Conservation (phyloP, 1,140 invertebrate genomes). For the Drosophila paulistorum region DNA sequence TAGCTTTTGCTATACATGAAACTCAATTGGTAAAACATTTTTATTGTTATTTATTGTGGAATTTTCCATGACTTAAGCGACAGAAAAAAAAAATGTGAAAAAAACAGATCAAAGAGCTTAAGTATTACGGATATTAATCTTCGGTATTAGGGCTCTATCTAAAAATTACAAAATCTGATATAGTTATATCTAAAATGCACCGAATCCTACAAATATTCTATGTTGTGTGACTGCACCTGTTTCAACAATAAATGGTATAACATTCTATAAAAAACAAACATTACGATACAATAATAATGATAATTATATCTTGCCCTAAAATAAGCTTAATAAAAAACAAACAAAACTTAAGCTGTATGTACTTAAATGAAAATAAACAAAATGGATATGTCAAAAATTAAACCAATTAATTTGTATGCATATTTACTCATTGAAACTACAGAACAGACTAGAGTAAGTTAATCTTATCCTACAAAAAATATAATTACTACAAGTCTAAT, state of each 20-base stretch:
- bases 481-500: too few relatives aligned
- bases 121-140: conserved; percentile 10
- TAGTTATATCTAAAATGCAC: background rate
- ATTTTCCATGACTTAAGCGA: conserved; percentile 34
- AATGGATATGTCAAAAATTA: background rate
- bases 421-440: too few relatives aligned
- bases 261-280: conserved; percentile 1
- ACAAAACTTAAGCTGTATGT: conserved; percentile 1
- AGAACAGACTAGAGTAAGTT: too few relatives aligned
- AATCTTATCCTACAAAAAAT: too few relatives aligned
- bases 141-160: conserved; percentile 9
- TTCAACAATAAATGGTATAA: conserved; percentile 11
- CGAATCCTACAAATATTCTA: background rate
- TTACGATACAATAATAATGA: background rate
- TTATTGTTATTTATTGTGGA: conserved; percentile 44
- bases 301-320: background rate
- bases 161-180: background rate
- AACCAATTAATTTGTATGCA: too few relatives aligned
- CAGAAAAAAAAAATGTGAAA: conserved; percentile 11
- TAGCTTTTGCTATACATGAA: conserved; percentile 63
- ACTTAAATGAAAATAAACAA: conserved; percentile 15
- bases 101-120: background rate
- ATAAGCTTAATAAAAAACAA: background rate
- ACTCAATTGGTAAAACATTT: conserved; percentile 35
- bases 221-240: conserved; percentile 24